A percentile compares a stretch with the other conserved stretches of the same genome.
phyloP scores from a whole-genome alignment of 2,888 invertebrate species.

The Rhodophaea formosa region DNA sequence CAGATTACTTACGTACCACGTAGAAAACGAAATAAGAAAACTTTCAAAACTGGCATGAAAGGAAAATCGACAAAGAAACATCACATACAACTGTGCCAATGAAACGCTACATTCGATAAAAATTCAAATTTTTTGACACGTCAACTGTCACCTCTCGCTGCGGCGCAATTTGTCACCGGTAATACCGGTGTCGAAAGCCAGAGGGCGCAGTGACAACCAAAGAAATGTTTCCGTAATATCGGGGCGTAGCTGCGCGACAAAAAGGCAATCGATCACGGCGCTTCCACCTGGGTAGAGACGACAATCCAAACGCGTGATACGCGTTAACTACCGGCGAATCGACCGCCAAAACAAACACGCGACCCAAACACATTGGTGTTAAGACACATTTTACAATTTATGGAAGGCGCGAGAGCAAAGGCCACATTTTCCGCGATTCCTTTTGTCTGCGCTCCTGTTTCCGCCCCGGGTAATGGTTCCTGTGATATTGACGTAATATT shows the following conservation, averaged over 20 bases:
- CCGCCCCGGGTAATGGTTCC: slow-evolving; percentile 59
- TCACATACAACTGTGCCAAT: slow-evolving; percentile 10
- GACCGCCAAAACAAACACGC: slow-evolving; percentile 32
- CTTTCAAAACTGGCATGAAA: neutral
- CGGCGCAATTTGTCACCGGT: slow-evolving; percentile 57
- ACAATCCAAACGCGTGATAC: slow-evolving; percentile 67
- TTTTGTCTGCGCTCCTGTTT: slow-evolving; percentile 56
- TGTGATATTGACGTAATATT: slow-evolving; percentile 67
- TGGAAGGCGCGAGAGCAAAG: slow-evolving; percentile 38
- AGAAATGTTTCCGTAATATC: slow-evolving; percentile 63
- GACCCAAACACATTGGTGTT: slow-evolving; percentile 29
- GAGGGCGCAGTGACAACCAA: slow-evolving; percentile 53
- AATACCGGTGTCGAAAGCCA: slow-evolving; percentile 51
- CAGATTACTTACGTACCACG: too few species aligned
- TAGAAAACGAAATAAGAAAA: neutral
- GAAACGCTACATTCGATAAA: slow-evolving; percentile 25
- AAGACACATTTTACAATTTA: slow-evolving; percentile 29
- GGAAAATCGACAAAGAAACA: neutral
- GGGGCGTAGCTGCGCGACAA: slow-evolving; percentile 54
- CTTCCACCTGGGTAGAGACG: slow-evolving; percentile 64
- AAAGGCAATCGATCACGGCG: slow-evolving; percentile 70
- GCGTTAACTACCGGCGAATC: slow-evolving; percentile 61
- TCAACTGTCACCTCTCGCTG: slow-evolving; percentile 40
- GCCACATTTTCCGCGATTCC: slow-evolving; percentile 54
- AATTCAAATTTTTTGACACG: slow-evolving; percentile 36